Evolutionary conservation across 2,113 vertebrate genomes (phyloP).

Genomic region (Sakesphorus luctuosus): DNA sequence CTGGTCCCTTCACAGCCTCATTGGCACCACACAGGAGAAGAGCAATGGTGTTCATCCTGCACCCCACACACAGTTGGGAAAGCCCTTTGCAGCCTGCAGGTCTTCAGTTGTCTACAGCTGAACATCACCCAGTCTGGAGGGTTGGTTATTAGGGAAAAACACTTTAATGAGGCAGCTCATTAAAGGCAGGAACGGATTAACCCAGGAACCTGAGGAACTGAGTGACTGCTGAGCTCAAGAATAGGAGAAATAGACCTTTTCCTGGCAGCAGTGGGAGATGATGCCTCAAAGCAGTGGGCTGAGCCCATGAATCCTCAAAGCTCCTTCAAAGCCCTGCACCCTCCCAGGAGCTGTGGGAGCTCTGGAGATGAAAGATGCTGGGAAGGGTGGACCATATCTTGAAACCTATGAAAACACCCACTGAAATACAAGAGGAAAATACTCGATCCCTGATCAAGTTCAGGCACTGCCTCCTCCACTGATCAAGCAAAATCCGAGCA

Average conservation of each 20-base stretch:
- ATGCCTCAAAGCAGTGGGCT: slow-evolving; percentile 34
- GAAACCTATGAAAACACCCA: background rate
- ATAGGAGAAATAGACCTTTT: background rate
- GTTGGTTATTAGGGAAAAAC: slow-evolving; percentile 44
- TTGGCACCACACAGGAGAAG: background rate
- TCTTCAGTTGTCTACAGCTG: background rate
- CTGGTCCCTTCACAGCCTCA: background rate
- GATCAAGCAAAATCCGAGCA: background rate
- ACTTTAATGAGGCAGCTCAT: slow-evolving; percentile 50
- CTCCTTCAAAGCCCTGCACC: slow-evolving; percentile 11
- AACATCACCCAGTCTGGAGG: background rate
- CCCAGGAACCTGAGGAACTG: slow-evolving; percentile 1
- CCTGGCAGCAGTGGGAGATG: background rate
- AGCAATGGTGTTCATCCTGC: background rate
- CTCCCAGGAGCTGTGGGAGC: background rate
- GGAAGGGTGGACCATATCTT: background rate
- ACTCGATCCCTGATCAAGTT: background rate
- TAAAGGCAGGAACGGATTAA: slow-evolving; percentile 60
- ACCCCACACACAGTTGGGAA: background rate
- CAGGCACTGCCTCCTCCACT: background rate
- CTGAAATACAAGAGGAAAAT: background rate
- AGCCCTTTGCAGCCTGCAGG: slow-evolving; percentile 2
- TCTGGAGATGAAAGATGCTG: background rate
- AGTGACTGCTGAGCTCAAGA: background rate
- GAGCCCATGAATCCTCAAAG: slow-evolving; percentile 25